These are phyloP conservation scores for Tetramorium parvispinum DNA, from an alignment of 1,140 invertebrate genomes.

Conservation along the genomic window DNA sequence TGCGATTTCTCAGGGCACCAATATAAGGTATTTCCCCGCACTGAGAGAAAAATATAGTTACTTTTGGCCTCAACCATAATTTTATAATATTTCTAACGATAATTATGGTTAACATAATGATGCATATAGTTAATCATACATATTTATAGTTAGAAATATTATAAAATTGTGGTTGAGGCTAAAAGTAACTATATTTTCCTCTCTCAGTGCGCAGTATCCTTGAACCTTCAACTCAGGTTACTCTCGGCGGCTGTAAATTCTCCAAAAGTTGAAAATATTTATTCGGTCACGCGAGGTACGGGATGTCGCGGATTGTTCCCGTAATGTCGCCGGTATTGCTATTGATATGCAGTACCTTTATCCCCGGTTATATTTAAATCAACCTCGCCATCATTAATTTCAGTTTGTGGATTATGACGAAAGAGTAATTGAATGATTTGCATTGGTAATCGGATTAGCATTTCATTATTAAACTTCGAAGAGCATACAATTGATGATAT, in stretches of 20 bases:
- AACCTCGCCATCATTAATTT: not conserved
- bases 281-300: constrained; percentile 73
- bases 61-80: too few species aligned
- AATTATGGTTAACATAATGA: too few species aligned
- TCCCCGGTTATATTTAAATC: not conserved
- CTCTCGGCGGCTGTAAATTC: constrained; percentile 40
- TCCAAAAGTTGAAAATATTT: constrained; percentile 61
- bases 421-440: not conserved
- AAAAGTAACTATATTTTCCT: too few species aligned
- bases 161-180: too few species aligned
- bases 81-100: too few species aligned
- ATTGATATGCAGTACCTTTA: not conserved
- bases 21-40: constrained; percentile 33
- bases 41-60: too few species aligned
- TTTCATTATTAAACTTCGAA: not conserved
- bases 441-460: constrained; percentile 13
- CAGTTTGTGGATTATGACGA: not conserved
- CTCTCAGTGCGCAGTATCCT: constrained; percentile 67
- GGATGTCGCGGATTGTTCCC: constrained; percentile 42
- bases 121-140: too few species aligned
- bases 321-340: not conserved
- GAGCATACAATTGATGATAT: not conserved
- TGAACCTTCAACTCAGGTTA: constrained; percentile 68
- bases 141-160: too few species aligned
- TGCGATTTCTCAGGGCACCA: constrained; percentile 6